Conservation (phyloP, 2,113 vertebrate genomes). For the Steatornis caripensis region DNA sequence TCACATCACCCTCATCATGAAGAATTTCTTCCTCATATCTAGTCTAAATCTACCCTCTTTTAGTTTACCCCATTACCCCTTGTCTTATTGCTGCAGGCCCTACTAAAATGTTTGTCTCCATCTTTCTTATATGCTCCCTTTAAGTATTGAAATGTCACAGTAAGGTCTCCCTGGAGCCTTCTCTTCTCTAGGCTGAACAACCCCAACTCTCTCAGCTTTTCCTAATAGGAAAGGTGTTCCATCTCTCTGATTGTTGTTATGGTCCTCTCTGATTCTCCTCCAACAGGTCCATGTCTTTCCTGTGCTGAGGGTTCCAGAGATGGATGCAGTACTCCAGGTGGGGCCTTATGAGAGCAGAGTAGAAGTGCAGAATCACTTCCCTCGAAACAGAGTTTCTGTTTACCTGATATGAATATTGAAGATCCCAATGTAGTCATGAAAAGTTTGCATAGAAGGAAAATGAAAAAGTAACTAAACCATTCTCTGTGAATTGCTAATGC, state of each 20-base stretch:
- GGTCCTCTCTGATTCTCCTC: background rate
- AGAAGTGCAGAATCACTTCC: background rate
- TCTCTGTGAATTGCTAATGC: background rate
- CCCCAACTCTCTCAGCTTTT: background rate
- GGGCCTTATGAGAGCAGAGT: fast-evolving
- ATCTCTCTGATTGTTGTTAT: background rate
- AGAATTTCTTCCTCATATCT: background rate
- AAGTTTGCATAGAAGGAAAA: background rate
- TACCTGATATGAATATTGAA: background rate
- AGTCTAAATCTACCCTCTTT: background rate
- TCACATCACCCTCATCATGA: background rate
- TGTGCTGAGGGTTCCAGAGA: too few relatives aligned
- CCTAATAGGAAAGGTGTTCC: background rate
- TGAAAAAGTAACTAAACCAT: background rate
- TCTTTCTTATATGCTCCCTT: background rate
- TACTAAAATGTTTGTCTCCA: background rate
- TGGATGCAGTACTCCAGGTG: background rate
- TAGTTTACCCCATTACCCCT: background rate
- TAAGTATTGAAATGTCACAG: background rate
- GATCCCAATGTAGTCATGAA: background rate
- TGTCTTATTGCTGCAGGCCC: background rate
- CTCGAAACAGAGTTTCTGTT: background rate
- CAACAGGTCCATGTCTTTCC: background rate
- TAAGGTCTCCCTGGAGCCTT: background rate
- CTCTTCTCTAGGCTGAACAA: background rate